Evolutionary conservation across 35 echinoderm and acorn worm species (phyloP).

Genomic region (Diadema setosum): DNA sequence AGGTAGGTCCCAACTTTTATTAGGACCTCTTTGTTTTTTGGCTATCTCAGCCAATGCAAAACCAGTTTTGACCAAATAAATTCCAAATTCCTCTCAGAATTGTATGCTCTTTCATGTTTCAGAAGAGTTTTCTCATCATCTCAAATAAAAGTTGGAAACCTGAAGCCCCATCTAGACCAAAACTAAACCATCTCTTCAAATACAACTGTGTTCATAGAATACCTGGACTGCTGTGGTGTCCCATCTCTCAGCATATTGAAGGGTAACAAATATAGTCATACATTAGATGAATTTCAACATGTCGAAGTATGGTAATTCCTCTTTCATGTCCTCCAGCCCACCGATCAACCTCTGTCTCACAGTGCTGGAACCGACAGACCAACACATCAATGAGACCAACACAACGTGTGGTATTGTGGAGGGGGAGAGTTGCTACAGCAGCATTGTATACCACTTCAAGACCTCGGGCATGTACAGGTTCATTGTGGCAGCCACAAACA

Average conservation of each 20-base stretch:
- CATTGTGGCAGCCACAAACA: constrained; percentile 48
- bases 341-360: constrained; percentile 33
- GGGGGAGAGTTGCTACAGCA: background rate
- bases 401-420: background rate
- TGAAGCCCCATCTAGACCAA: background rate
- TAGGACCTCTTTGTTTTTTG: too few species aligned
- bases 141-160: background rate
- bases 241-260: background rate
- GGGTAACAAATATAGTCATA: background rate
- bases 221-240: background rate
- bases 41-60: too few species aligned
- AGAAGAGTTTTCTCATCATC: too few species aligned
- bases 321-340: constrained; percentile 8
- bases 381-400: background rate
- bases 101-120: too few species aligned
- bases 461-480: constrained; percentile 24
- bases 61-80: too few species aligned
- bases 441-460: constrained; percentile 44
- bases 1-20: too few species aligned
- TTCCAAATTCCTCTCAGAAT: too few species aligned
- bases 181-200: background rate
- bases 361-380: background rate
- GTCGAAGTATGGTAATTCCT: background rate
- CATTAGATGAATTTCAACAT: background rate
- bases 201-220: background rate